Evolutionary conservation across 2,888 invertebrate genomes (phyloP), one percentile per base, ranked within the genome.

Genomic region (Papilio elwesi): DNA sequence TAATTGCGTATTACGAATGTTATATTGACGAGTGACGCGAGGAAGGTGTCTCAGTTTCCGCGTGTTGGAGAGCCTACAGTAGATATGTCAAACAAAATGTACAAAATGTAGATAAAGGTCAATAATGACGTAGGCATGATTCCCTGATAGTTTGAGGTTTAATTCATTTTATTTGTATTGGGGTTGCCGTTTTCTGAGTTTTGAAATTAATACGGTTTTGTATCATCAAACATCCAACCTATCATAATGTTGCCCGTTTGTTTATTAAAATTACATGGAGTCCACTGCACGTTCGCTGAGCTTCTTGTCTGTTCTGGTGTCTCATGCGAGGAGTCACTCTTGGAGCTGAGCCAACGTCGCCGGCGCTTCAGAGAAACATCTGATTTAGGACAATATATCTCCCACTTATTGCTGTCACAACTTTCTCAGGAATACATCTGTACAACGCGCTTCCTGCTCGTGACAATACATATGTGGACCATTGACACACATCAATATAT

Each of bases 341-440:
- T 74, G 73, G 70, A 66, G 15, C 7, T 38, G 0, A 6, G 90
- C 90, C 90, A 90, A 82, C 80, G 80, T 73, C 78, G 80, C 65
- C 71, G 77, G 76, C 74, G 75, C 76, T 80, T 79, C 77, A 62
- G 9, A 53, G 65, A 70, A 76, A 64, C 69, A 49, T 67, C 70
- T 52, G 65, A 74, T 70, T 73, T 59, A 38, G 73, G 75, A 59
- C 76, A 75, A 75, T 77, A 75, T 75, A 76, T 78, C 76, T 74
- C 72, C 74, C 76, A 75, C 77, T 76, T 74, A 69, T 66, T 64
- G 59, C 71, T 78, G 78, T 78, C 79, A 78, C 77, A 80, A 78
- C 80, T 79, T 81, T 80, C 79, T 78, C 76, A 76, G 76, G 76
- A 80, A 79, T 59, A 71, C 59, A 55, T 74, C 67, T 77, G 78